phyloP scores from a whole-genome alignment of 2,888 invertebrate genomes.

The Agrotis puta region DNA sequence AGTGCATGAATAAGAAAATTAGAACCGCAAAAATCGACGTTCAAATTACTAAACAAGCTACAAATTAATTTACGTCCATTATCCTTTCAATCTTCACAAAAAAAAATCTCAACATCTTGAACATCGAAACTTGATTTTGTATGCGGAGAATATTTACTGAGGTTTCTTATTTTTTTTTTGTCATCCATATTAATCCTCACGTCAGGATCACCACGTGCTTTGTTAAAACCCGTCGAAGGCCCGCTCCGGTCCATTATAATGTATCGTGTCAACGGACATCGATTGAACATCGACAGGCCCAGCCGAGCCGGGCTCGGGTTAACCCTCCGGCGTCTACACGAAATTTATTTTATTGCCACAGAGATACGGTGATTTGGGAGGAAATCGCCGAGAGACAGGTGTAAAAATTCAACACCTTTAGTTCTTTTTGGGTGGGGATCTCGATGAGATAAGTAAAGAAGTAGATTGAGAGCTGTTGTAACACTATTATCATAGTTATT shows the following conservation, averaged over 20 bases:
- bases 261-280: slow-evolving; percentile 90
- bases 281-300: slow-evolving; percentile 89
- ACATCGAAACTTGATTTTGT: slow-evolving; percentile 84
- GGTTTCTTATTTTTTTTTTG: slow-evolving; percentile 81
- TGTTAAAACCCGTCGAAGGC: slow-evolving; percentile 88
- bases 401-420: slow-evolving; percentile 90
- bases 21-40: slow-evolving; percentile 61
- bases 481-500: slow-evolving; percentile 85
- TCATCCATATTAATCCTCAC: slow-evolving; percentile 89
- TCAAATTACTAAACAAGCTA: slow-evolving; percentile 74
- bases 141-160: slow-evolving; percentile 81
- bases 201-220: slow-evolving; percentile 90
- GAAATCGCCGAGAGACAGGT: slow-evolving; percentile 90
- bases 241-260: slow-evolving; percentile 88
- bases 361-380: slow-evolving; percentile 90
- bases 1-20: slow-evolving; percentile 57
- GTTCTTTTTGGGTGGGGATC: slow-evolving; percentile 82
- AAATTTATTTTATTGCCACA: slow-evolving; percentile 90
- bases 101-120: slow-evolving; percentile 72
- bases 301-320: slow-evolving; percentile 78
- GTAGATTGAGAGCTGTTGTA: slow-evolving; percentile 87
- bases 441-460: slow-evolving; percentile 84
- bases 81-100: slow-evolving; percentile 80
- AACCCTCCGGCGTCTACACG: slow-evolving; percentile 89
- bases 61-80: slow-evolving; percentile 82